phyloP scores from a whole-genome alignment of 2,888 invertebrate species.

The Oscheius sp. region DNA sequence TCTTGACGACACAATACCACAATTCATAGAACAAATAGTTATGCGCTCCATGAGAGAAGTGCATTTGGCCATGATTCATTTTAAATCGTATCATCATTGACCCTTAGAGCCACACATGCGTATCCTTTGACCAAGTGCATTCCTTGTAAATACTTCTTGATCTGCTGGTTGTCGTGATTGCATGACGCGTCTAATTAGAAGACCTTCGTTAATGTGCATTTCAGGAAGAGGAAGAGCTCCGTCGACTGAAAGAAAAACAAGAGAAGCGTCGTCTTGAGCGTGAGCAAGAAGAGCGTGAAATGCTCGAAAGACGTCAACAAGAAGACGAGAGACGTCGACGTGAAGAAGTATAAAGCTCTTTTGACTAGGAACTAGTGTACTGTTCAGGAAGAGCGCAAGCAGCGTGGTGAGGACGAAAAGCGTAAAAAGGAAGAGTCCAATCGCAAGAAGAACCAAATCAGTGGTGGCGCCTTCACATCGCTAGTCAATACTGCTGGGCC shows the following conservation, averaged over 20 bases:
- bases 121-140: too few relatives aligned
- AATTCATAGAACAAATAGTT: neutral
- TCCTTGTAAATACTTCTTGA: too few relatives aligned
- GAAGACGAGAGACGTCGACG: constrained; percentile 69
- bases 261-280: constrained; percentile 70
- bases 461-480: constrained; percentile 47
- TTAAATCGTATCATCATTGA: too few relatives aligned
- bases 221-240: constrained; percentile 75
- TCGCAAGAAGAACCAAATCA: constrained; percentile 56
- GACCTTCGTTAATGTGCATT: constrained; percentile 1
- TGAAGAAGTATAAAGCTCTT: constrained; percentile 62
- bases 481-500: constrained; percentile 16
- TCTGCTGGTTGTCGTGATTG: too few relatives aligned
- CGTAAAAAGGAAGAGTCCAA: constrained; percentile 67
- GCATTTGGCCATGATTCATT: too few relatives aligned
- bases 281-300: constrained; percentile 68
- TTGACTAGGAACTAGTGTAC: neutral
- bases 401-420: constrained; percentile 62
- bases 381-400: constrained; percentile 64
- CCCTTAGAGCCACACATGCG: too few relatives aligned
- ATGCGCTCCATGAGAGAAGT: too few relatives aligned
- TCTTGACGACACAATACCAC: constrained; percentile 4
- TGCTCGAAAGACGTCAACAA: constrained; percentile 63
- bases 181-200: too few relatives aligned
- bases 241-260: constrained; percentile 86